Evolutionary conservation across 2,113 vertebrate species (phyloP).

Genomic region (Macquaria australasica): DNA sequence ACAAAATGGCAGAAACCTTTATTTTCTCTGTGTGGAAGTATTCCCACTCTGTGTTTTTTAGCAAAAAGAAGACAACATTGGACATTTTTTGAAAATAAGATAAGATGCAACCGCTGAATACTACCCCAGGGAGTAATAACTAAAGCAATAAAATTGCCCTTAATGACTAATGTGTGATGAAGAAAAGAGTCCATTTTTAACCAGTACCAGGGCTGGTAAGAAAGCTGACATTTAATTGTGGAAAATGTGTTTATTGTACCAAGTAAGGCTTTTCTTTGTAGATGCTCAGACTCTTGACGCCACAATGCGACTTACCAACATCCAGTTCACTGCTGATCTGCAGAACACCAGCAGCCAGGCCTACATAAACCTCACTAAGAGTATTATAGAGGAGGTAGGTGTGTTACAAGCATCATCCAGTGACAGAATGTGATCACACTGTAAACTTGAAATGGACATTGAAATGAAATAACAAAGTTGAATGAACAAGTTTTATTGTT

Average conservation of each 20-base stretch:
- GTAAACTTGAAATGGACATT: neutral
- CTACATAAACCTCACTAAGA: conserved; percentile 78
- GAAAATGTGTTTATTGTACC: conserved; percentile 4
- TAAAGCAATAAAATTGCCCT: neutral
- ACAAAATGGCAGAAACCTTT: neutral
- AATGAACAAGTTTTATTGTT: neutral
- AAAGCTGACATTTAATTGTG: neutral
- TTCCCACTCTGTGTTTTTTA: neutral
- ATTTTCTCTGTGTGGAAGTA: neutral
- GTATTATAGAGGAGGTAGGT: conserved; percentile 82
- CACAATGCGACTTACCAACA: conserved; percentile 77
- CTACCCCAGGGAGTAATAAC: neutral
- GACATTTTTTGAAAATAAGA: neutral
- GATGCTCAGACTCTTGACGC: conserved; percentile 83
- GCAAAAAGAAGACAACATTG: neutral
- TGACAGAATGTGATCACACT: neutral
- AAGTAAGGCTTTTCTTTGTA: conserved; percentile 64
- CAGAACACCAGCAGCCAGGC: conserved; percentile 82
- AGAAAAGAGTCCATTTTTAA: conserved; percentile 8
- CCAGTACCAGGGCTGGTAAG: neutral
- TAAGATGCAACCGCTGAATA: neutral
- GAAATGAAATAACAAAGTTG: neutral
- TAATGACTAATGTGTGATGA: conserved; percentile 14
- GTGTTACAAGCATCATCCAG: neutral
- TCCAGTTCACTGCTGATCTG: conserved; percentile 78